Evolutionary conservation across 1,140 invertebrate species (phyloP).

Genomic region (Trichomalopsis sarcophagae): DNA sequence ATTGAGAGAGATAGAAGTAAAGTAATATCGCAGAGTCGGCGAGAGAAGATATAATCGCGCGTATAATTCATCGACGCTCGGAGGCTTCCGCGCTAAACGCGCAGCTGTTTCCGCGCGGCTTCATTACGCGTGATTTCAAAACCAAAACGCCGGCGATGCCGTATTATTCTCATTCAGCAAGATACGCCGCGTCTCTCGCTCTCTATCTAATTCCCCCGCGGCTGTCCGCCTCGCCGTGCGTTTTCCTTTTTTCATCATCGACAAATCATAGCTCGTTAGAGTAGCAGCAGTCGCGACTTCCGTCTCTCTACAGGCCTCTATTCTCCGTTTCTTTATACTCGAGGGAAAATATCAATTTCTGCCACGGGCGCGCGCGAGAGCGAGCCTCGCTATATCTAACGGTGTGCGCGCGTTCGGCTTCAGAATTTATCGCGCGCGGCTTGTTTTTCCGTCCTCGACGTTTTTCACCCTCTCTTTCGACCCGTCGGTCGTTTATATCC

Average conservation of each 20-base stretch:
- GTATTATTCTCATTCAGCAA: conserved; percentile 14
- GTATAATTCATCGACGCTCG: not conserved
- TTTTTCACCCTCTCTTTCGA: not conserved
- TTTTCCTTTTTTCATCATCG: conserved; percentile 19
- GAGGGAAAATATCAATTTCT: conserved; percentile 58
- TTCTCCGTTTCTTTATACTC: not conserved
- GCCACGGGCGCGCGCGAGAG: conserved; percentile 21
- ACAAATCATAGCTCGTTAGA: conserved; percentile 59
- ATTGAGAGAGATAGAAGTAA: not conserved
- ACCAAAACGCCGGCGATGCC: not conserved
- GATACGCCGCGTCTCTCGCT: not conserved
- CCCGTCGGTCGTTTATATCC: not conserved
- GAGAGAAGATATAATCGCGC: not conserved
- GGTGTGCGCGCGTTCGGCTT: not conserved
- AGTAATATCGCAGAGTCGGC: not conserved
- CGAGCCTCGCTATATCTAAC: not conserved
- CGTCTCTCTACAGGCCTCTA: not conserved
- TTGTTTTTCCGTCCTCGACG: not conserved
- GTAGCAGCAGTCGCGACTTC: conserved; percentile 10
- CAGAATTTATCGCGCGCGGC: not conserved
- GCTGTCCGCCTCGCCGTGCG: not conserved
- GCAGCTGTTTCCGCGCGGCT: not conserved
- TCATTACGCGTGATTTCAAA: conserved; percentile 13
- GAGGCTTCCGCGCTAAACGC: not conserved
- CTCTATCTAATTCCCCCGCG: not conserved